phyloP scores from a whole-genome alignment of 2,888 invertebrate genomes.

The Resseliella maxima region DNA sequence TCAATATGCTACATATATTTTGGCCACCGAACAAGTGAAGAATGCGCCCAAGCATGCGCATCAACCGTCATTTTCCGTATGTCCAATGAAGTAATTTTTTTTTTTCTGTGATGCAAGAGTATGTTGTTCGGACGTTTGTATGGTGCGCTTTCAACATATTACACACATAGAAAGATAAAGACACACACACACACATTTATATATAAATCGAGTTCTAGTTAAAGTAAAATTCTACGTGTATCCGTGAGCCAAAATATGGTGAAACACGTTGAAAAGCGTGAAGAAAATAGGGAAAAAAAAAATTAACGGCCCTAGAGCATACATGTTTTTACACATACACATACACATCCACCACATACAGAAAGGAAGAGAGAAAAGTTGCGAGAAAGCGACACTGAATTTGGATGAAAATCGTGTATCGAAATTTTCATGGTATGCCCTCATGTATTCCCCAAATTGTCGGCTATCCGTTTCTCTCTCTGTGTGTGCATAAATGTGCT shows the following conservation, averaged over 20 bases:
- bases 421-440: no score
- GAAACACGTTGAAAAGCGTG: neutral
- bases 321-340: neutral
- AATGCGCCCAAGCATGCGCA: conserved; percentile 44
- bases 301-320: neutral
- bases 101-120: neutral
- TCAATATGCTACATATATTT: conserved; percentile 2
- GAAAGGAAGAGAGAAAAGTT: no score
- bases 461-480: no score
- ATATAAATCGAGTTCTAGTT: neutral
- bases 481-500: no score
- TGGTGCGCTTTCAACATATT: neutral
- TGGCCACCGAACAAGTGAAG: conserved; percentile 29
- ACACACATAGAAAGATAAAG: no score
- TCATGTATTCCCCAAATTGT: no score
- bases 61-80: neutral
- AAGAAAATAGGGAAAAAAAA: neutral
- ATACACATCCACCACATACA: no score
- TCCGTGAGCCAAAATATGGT: conserved; percentile 22
- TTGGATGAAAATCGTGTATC: no score
- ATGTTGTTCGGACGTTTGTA: neutral
- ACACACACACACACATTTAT: neutral
- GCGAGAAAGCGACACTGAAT: no score
- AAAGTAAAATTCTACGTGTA: neutral
- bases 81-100: conserved; percentile 14